A percentile compares a stretch with the other conserved stretches of the same genome.
Evolutionary conservation across 2,113 vertebrate species (phyloP).

Genomic region (Tor tambroides): DNA sequence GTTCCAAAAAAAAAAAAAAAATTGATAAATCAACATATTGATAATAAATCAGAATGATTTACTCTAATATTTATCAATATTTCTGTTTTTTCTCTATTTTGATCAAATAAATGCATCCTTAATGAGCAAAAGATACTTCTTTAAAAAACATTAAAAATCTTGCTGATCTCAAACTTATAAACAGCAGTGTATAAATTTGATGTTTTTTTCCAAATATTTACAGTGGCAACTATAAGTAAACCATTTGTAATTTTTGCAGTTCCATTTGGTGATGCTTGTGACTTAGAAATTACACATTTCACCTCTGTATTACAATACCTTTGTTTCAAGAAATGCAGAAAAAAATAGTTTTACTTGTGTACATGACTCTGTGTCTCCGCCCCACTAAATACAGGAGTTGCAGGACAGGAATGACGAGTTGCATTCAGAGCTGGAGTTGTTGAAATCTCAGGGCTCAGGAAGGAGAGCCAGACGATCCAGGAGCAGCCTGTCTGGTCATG

Average conservation of each 20-base stretch:
- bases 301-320: background rate
- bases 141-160: too few relatives aligned
- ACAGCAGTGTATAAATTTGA: too few relatives aligned
- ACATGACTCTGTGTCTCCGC: background rate
- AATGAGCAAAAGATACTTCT: too few relatives aligned
- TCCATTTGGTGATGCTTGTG: background rate
- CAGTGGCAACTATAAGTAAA: too few relatives aligned
- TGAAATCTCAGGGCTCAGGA: constrained; percentile 69
- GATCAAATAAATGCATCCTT: too few relatives aligned
- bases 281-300: background rate
- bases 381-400: constrained; percentile 78
- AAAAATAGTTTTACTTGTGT: background rate
- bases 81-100: too few relatives aligned
- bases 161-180: too few relatives aligned
- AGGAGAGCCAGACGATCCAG: constrained; percentile 56
- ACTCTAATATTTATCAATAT: too few relatives aligned
- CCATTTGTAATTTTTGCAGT: background rate
- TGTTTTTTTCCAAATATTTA: too few relatives aligned
- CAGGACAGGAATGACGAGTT: constrained; percentile 83
- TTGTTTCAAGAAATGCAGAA: background rate
- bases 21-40: too few relatives aligned
- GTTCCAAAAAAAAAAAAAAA: too few relatives aligned
- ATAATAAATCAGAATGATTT: too few relatives aligned
- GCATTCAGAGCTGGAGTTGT: constrained; percentile 78
- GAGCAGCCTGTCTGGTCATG: constrained; percentile 42